Evolutionary conservation across 2,888 invertebrate genomes (phyloP).

Genomic region (Caenorhabditis macrosperma): DNA sequence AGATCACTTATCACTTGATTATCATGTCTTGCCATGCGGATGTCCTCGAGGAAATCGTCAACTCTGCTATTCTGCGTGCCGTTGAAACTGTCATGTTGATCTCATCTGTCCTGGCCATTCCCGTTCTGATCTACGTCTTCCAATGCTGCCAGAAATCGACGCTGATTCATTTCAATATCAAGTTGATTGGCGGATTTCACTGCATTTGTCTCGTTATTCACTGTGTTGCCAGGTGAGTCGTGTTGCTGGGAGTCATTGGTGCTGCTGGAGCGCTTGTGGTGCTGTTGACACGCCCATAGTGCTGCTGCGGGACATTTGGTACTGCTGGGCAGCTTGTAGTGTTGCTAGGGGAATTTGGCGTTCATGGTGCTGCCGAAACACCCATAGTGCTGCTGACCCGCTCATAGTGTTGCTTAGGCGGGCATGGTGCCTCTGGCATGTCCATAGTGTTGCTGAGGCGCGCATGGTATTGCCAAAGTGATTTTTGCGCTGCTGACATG

Average conservation of each 20-base stretch:
- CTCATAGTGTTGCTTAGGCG: no score
- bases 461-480: neutral
- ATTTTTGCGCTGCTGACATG: neutral
- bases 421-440: no score
- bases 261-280: neutral
- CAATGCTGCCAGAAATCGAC: neutral
- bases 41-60: neutral
- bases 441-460: neutral
- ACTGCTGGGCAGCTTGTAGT: no score
- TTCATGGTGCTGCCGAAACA: no score
- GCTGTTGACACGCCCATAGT: no score
- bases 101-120: neutral
- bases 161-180: slow-evolving; percentile 12
- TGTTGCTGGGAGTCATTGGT: neutral
- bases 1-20: no score
- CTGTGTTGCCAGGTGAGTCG: slow-evolving; percentile 14
- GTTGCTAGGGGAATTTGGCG: no score
- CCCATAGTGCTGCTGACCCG: no score
- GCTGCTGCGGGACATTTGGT: no score
- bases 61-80: neutral
- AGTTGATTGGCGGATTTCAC: slow-evolving; percentile 17
- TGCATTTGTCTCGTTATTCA: slow-evolving; percentile 9
- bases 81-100: neutral
- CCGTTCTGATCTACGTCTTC: neutral
- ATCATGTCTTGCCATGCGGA: no score